phyloP scores from a whole-genome alignment of 2,113 vertebrate genomes.

The Sebastes fasciatus region DNA sequence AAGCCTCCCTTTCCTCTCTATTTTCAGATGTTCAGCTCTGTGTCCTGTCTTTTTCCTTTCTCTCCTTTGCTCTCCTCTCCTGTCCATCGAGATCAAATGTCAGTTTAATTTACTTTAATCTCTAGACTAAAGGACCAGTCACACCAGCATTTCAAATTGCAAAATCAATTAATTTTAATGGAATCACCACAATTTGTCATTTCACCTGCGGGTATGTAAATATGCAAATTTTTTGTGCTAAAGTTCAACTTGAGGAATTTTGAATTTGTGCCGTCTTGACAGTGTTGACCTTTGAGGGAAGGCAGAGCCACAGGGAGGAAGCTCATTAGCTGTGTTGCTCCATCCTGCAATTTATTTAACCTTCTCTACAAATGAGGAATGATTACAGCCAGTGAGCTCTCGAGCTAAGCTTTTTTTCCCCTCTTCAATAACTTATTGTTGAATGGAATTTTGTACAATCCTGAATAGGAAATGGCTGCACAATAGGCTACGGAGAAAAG shows the following conservation, averaged over 20 bases:
- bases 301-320: not conserved
- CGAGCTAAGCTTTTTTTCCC: not conserved
- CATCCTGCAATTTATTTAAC: not conserved
- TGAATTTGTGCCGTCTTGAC: not conserved
- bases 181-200: not conserved
- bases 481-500: not conserved
- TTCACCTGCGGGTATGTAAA: not conserved
- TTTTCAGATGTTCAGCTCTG: conserved; percentile 9
- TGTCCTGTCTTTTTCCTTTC: not conserved
- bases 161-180: not conserved
- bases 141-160: not conserved
- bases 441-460: not conserved
- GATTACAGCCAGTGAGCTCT: not conserved
- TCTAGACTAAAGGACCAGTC: no score
- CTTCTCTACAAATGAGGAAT: not conserved
- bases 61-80: not conserved
- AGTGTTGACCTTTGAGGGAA: no score
- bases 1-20: not conserved
- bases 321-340: not conserved
- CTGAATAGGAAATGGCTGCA: not conserved
- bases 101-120: not conserved
- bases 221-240: not conserved
- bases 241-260: not conserved
- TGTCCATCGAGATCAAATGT: conserved; percentile 1
- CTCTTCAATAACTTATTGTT: not conserved